Evolutionary conservation across 2,888 invertebrate species (phyloP).

Genomic region (Polia nebulosa): DNA sequence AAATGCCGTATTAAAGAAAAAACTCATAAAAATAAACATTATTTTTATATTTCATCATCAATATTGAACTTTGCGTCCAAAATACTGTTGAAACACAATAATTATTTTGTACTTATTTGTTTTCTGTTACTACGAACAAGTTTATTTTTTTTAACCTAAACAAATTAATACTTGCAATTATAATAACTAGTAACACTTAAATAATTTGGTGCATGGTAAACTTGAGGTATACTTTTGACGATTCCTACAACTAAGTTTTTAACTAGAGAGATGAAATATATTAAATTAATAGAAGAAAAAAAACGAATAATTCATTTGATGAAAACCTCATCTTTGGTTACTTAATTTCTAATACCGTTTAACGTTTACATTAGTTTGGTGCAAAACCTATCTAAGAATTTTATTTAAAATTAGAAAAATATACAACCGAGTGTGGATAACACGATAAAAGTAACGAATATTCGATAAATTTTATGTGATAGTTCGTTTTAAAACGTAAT

Average conservation of each 20-base stretch:
- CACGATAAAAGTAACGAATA: conserved; percentile 24
- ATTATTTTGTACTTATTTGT: conserved; percentile 62
- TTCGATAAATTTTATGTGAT: conserved; percentile 1
- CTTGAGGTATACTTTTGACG: conserved; percentile 88
- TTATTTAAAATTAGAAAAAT: conserved; percentile 56
- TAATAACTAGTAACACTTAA: conserved; percentile 83
- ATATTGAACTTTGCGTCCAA: conserved; percentile 47
- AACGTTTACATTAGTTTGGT: conserved; percentile 83
- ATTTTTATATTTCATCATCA: conserved; percentile 33
- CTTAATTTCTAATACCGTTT: conserved; percentile 83
- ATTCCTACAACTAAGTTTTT: conserved; percentile 65
- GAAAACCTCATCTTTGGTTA: conserved; percentile 88
- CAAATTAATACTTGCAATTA: conserved; percentile 83
- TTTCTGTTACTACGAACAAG: conserved; percentile 71
- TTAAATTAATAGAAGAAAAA: conserved; percentile 81
- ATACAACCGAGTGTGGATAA: conserved; percentile 46
- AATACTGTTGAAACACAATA: conserved; percentile 67
- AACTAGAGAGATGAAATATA: conserved; percentile 77
- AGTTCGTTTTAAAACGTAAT: conserved; percentile 17
- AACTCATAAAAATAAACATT: conserved; percentile 2
- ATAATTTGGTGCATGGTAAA: conserved; percentile 90
- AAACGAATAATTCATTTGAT: conserved; percentile 88
- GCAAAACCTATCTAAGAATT: conserved; percentile 69
- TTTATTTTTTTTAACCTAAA: conserved; percentile 69
- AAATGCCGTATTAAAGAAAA: conserved; percentile 31